Conservation (phyloP, 2,113 vertebrate species). For the Gymnorhina tibicen region DNA sequence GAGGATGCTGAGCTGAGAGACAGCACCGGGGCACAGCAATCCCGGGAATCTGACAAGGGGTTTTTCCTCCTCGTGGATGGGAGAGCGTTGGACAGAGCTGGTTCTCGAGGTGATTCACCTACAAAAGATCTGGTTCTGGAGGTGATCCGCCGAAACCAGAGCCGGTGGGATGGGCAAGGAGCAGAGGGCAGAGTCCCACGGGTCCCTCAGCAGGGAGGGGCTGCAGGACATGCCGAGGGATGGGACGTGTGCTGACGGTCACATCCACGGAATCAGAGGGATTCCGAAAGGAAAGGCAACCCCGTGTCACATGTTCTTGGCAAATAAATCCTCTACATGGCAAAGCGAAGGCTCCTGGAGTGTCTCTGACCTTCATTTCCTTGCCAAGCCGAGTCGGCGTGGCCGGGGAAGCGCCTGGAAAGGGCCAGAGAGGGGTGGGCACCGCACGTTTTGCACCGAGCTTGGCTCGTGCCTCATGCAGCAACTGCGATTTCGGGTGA, state of each 20-base stretch:
- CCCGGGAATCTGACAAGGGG: neutral
- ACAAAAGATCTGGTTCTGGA: neutral
- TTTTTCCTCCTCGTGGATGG: neutral
- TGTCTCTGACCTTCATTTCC: neutral
- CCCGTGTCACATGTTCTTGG: neutral
- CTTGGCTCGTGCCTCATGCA: neutral
- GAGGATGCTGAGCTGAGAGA: neutral
- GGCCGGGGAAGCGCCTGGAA: neutral
- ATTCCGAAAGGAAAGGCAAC: neutral
- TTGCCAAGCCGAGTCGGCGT: rapidly evolving
- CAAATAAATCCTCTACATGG: neutral
- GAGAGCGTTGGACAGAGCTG: neutral
- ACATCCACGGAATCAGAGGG: neutral
- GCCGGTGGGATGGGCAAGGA: neutral
- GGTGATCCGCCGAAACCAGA: neutral
- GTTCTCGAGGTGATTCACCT: neutral
- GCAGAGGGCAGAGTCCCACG: neutral
- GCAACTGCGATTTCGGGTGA: rapidly evolving
- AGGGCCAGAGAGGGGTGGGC: neutral
- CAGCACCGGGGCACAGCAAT: neutral
- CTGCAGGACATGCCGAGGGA: neutral
- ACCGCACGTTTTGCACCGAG: rapidly evolving
- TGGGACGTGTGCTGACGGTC: neutral
- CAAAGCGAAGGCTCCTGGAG: neutral
- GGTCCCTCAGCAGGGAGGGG: neutral